phyloP scores from a whole-genome alignment of 2,797 vertebrate species.

The Girardinus metallicus region DNA sequence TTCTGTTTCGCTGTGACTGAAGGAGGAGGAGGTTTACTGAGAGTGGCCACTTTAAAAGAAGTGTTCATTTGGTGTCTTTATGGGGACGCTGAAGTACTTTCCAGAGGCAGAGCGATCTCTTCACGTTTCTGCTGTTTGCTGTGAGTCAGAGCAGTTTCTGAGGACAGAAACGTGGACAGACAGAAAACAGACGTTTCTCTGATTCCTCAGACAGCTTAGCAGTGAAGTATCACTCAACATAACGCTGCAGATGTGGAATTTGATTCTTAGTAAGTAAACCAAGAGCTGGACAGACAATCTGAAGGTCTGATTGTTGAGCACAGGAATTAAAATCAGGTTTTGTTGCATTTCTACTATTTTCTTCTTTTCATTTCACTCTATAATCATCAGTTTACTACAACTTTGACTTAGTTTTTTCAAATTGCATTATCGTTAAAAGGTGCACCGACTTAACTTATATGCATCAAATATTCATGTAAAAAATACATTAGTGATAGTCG shows the following conservation, averaged over 20 bases:
- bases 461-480: background rate
- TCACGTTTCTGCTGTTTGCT: slow-evolving; percentile 28
- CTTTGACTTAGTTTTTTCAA: background rate
- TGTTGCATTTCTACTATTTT: background rate
- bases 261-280: background rate
- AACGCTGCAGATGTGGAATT: background rate
- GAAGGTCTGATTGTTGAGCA: background rate
- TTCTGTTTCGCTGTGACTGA: background rate
- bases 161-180: background rate
- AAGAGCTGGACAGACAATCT: background rate
- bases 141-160: slow-evolving; percentile 16
- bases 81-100: background rate
- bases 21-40: background rate
- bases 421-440: background rate
- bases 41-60: slow-evolving; percentile 10
- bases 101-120: slow-evolving; percentile 18
- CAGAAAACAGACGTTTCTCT: background rate
- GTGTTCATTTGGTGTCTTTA: slow-evolving; percentile 11
- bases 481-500: background rate
- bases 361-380: background rate
- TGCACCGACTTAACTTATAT: background rate
- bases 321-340: background rate
- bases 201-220: background rate
- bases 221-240: background rate
- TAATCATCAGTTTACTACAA: background rate